Percentiles rank a stretch among this genome's conserved stretches.
Evolutionary conservation across 2,797 vertebrate species (phyloP).

Genomic region (Phoebastria nigripes): DNA sequence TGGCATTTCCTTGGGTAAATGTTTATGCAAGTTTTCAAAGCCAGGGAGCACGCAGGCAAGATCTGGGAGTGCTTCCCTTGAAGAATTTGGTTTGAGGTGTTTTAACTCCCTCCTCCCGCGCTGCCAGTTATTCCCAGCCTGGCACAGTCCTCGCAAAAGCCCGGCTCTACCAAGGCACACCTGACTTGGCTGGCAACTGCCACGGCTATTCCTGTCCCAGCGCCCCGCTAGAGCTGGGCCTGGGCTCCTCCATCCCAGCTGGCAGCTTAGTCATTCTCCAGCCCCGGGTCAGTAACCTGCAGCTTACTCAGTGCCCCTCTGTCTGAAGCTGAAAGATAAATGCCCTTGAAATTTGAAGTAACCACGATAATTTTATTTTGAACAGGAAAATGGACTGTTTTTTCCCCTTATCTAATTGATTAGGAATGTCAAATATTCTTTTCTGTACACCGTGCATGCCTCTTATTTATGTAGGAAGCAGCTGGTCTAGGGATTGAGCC

Average conservation of each 20-base stretch:
- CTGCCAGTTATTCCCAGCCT: background rate
- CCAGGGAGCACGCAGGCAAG: background rate
- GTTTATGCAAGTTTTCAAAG: conserved; percentile 35
- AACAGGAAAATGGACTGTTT: conserved; percentile 43
- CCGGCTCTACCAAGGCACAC: background rate
- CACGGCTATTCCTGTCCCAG: background rate
- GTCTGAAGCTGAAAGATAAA: conserved; percentile 50
- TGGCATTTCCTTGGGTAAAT: background rate
- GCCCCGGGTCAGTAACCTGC: background rate
- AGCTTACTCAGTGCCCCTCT: conserved; percentile 19
- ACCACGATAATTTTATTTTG: conserved; percentile 48
- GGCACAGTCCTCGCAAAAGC: background rate
- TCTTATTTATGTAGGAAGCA: conserved; percentile 64
- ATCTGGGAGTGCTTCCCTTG: background rate
- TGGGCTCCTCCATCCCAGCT: background rate
- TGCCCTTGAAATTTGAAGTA: conserved; percentile 55
- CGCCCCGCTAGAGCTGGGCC: background rate
- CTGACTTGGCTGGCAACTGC: background rate
- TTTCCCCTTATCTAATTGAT: conserved; percentile 67
- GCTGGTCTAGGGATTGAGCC: conserved; percentile 51
- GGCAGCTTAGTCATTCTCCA: background rate
- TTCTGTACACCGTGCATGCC: conserved; percentile 44
- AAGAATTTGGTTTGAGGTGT: background rate
- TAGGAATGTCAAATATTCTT: conserved; percentile 64
- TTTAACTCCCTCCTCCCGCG: background rate